phyloP scores from a whole-genome alignment of 2,888 invertebrate genomes.

The Serripes groenlandicus region DNA sequence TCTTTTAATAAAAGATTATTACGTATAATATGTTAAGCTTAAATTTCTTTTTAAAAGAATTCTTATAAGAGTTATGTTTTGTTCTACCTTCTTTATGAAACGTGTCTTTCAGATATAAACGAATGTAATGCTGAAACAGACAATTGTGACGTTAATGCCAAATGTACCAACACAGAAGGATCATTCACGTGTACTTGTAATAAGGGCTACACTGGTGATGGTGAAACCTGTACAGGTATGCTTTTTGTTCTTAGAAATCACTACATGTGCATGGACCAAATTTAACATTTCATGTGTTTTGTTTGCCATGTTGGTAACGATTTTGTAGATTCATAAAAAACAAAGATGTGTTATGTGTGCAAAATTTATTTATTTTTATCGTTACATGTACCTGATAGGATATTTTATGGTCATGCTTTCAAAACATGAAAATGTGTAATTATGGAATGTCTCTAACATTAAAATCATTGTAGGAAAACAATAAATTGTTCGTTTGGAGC shows the following conservation, averaged over 20 bases:
- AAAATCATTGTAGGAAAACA: too few relatives aligned
- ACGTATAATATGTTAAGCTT: too few relatives aligned
- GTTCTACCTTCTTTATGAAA: not conserved
- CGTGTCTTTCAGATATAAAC: not conserved
- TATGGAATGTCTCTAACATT: too few relatives aligned
- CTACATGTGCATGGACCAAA: not conserved
- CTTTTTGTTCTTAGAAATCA: not conserved
- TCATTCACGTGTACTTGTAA: constrained; percentile 1
- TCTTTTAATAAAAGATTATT: too few relatives aligned
- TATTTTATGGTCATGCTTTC: not conserved
- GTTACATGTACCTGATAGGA: not conserved
- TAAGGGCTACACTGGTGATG: not conserved
- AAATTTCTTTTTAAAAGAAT: too few relatives aligned
- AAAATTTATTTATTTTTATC: not conserved
- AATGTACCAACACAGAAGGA: not conserved
- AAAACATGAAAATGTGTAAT: too few relatives aligned
- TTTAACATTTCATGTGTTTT: not conserved
- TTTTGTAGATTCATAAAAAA: not conserved
- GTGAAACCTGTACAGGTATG: not conserved
- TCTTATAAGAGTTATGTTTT: too few relatives aligned
- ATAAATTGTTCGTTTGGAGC: too few relatives aligned
- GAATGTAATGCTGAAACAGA: not conserved
- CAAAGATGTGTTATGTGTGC: not conserved
- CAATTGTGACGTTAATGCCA: not conserved
- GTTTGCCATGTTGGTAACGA: not conserved